Evolutionary conservation across 2,888 invertebrate genomes (phyloP).

Genomic region (Anagyrus pseudococci): DNA sequence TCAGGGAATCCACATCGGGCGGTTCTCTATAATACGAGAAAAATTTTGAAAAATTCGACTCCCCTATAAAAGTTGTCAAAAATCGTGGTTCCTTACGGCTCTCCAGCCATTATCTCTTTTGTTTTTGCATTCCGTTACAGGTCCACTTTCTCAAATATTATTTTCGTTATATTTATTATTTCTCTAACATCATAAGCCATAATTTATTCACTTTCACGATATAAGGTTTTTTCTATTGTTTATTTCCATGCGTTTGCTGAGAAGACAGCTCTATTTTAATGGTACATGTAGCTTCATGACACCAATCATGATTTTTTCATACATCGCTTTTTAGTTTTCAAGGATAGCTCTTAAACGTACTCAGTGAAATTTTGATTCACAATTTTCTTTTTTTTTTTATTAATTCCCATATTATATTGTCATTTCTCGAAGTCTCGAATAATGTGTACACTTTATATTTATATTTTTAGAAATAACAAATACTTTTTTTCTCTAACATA

Average conservation of each 20-base stretch:
- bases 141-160: too few species aligned
- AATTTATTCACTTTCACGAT: not conserved
- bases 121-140: conserved; percentile 1
- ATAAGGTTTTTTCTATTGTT: conserved; percentile 7
- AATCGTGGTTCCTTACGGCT: conserved; percentile 13
- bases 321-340: conserved; percentile 32
- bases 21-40: conserved; percentile 52
- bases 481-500: conserved; percentile 17
- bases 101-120: not conserved
- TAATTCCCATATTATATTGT: conserved; percentile 34
- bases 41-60: conserved; percentile 30
- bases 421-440: conserved; percentile 37
- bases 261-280: conserved; percentile 38
- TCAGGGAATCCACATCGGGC: conserved; percentile 66
- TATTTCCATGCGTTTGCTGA: too few species aligned
- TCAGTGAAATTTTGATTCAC: conserved; percentile 21
- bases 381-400: conserved; percentile 10
- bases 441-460: conserved; percentile 27
- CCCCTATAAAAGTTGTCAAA: conserved; percentile 21
- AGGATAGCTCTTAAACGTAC: conserved; percentile 41
- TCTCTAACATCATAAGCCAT: too few species aligned
- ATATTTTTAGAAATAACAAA: conserved; percentile 23
- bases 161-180: too few species aligned
- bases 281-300: conserved; percentile 50
- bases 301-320: conserved; percentile 41